phyloP scores from a whole-genome alignment of 2,797 vertebrate genomes.

The Molossus molossus region DNA sequence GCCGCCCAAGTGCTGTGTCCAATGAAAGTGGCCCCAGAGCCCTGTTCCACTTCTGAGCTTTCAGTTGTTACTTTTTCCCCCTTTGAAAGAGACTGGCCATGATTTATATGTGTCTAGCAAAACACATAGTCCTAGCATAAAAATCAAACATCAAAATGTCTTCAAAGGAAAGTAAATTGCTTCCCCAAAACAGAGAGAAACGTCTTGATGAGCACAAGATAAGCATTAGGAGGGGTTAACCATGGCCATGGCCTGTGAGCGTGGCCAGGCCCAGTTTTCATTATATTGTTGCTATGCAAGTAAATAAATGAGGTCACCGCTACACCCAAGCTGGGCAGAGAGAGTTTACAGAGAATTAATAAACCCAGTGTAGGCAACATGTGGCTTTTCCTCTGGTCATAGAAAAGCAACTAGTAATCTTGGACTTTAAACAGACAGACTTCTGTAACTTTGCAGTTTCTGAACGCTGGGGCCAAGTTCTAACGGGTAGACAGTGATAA shows the following conservation, averaged over 20 bases:
- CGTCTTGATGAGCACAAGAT: neutral
- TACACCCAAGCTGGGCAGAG: slow-evolving; percentile 78
- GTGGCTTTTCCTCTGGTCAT: slow-evolving; percentile 78
- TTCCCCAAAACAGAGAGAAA: neutral
- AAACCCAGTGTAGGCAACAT: slow-evolving; percentile 67
- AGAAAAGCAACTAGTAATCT: slow-evolving; percentile 78
- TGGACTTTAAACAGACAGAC: slow-evolving; percentile 75
- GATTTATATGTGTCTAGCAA: slow-evolving; percentile 46
- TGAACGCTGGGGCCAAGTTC: slow-evolving; percentile 38
- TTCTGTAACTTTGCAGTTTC: slow-evolving; percentile 56
- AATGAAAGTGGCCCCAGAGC: slow-evolving; percentile 52
- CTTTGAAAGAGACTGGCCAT: slow-evolving; percentile 9
- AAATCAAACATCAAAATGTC: slow-evolving; percentile 54
- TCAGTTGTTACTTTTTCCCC: slow-evolving; percentile 65
- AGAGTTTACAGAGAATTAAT: slow-evolving; percentile 84
- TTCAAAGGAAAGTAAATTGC: slow-evolving; percentile 54
- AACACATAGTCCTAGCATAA: slow-evolving; percentile 44
- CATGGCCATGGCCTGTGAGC: slow-evolving; percentile 66
- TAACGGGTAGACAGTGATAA: neutral
- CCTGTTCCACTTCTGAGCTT: slow-evolving; percentile 56
- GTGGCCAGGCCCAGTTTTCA: slow-evolving; percentile 85
- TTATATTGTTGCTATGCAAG: slow-evolving; percentile 86
- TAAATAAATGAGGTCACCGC: slow-evolving; percentile 89
- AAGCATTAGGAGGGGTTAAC: slow-evolving; percentile 75
- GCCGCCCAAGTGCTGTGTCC: slow-evolving; percentile 39